These are phyloP conservation scores for Odontophorus gujanensis DNA, from an alignment of 2,113 vertebrate species.

Conservation along the genomic window DNA sequence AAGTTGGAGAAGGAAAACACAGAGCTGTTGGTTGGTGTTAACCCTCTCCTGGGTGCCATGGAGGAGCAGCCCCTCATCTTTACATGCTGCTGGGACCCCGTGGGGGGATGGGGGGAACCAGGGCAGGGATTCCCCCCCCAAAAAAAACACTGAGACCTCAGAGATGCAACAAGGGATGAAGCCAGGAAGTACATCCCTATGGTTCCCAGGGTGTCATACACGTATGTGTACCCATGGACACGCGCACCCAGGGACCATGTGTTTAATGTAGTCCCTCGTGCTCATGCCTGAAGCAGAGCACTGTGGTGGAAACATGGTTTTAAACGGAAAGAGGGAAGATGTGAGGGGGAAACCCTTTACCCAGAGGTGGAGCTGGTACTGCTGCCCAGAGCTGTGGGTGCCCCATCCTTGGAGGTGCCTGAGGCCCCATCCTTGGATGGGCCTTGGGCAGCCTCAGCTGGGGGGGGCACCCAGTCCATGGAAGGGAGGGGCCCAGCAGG, in stretches of 20 bases:
- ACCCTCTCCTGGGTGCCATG: not conserved
- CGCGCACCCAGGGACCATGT: not conserved
- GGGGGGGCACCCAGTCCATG: too few relatives aligned
- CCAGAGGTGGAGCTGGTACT: too few relatives aligned
- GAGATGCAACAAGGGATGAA: not conserved
- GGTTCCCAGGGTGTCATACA: not conserved
- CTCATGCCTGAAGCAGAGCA: not conserved
- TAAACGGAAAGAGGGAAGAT: not conserved
- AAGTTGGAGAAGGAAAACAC: constrained; percentile 26
- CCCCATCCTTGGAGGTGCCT: too few relatives aligned
- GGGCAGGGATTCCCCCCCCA: not conserved
- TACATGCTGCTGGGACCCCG: not conserved
- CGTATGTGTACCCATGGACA: fast-evolving
- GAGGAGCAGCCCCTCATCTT: not conserved
- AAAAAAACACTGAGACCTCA: fast-evolving
- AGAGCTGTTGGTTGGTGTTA: not conserved
- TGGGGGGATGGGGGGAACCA: not conserved
- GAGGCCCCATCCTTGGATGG: too few relatives aligned
- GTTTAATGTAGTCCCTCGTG: not conserved
- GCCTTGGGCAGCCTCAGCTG: too few relatives aligned
- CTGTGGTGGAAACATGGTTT: not conserved
- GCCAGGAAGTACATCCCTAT: fast-evolving
- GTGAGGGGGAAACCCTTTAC: not conserved
- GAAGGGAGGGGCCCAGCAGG: too few relatives aligned
- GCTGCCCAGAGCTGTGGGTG: too few relatives aligned